These are phyloP conservation scores for Tiliqua scincoides DNA, from an alignment of 2,113 vertebrate genomes.

Conservation along the genomic window DNA sequence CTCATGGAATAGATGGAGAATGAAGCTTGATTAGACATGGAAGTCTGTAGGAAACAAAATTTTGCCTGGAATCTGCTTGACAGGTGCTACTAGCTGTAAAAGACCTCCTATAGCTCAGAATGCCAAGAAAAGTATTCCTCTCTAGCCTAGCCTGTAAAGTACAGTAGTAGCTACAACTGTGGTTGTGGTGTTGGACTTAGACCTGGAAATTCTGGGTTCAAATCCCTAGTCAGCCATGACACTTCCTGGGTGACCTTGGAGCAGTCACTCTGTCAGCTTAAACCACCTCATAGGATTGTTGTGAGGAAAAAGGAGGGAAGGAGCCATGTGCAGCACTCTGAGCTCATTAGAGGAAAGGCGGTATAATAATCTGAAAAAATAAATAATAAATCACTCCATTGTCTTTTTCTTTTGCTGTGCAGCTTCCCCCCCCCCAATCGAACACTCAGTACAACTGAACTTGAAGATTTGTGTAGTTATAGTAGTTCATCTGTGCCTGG, in stretches of 20 bases:
- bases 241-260: too few species aligned
- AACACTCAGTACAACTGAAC: not conserved
- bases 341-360: too few species aligned
- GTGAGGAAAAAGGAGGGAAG: too few species aligned
- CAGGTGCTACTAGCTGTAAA: not conserved
- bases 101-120: not conserved
- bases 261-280: too few species aligned
- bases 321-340: too few species aligned
- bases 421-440: not conserved
- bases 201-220: too few species aligned
- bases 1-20: not conserved
- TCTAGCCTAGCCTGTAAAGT: not conserved
- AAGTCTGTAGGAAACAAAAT: not conserved
- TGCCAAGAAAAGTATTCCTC: not conserved
- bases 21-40: too few species aligned
- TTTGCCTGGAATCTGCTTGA: not conserved
- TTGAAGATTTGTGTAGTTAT: not conserved
- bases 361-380: too few species aligned
- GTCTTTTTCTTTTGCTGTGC: not conserved
- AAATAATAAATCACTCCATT: too few species aligned
- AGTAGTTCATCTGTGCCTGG: slow-evolving; percentile 1
- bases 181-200: too few species aligned
- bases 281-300: too few species aligned
- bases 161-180: not conserved
- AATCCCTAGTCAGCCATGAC: too few species aligned